Evolutionary conservation across 2,797 vertebrate species (phyloP).

Genomic region (Bovichtus diacanthus): DNA sequence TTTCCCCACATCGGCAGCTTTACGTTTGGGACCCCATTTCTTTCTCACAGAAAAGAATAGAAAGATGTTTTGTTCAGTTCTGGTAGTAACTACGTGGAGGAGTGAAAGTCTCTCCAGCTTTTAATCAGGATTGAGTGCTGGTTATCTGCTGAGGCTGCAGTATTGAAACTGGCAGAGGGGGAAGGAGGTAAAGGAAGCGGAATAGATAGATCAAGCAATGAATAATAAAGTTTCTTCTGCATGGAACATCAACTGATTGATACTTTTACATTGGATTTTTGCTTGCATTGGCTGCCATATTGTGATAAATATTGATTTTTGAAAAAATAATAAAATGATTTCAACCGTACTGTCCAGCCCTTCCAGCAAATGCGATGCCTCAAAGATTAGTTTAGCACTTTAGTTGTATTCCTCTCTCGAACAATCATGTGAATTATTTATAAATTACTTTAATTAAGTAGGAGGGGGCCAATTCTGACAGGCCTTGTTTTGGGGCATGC

Average conservation of each 20-base stretch:
- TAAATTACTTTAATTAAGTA: slow-evolving; percentile 67
- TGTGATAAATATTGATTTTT: not conserved
- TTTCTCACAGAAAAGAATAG: not conserved
- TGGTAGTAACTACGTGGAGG: slow-evolving; percentile 3
- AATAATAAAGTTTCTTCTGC: slow-evolving; percentile 3
- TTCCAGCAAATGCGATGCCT: not conserved
- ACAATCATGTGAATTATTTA: slow-evolving; percentile 62
- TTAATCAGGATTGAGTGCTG: slow-evolving; percentile 16
- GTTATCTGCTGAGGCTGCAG: slow-evolving; percentile 8
- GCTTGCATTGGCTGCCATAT: not conserved
- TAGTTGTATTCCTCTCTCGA: slow-evolving; percentile 32
- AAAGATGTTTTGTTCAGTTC: slow-evolving; percentile 2
- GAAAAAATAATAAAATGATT: not conserved
- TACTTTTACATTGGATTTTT: not conserved
- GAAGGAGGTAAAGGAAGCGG: not conserved
- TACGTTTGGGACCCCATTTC: slow-evolving; percentile 1
- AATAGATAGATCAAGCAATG: slow-evolving; percentile 20
- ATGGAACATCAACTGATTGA: not conserved
- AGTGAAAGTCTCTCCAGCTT: slow-evolving; percentile 9
- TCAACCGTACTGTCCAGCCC: not conserved
- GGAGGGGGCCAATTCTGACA: slow-evolving; percentile 23
- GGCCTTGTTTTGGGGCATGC: slow-evolving; percentile 45
- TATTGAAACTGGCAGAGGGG: not conserved
- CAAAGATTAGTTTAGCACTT: not conserved
- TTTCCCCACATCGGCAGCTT: not conserved